phyloP scores from a whole-genome alignment of 2,113 vertebrate species.

The Mustelus asterias region DNA sequence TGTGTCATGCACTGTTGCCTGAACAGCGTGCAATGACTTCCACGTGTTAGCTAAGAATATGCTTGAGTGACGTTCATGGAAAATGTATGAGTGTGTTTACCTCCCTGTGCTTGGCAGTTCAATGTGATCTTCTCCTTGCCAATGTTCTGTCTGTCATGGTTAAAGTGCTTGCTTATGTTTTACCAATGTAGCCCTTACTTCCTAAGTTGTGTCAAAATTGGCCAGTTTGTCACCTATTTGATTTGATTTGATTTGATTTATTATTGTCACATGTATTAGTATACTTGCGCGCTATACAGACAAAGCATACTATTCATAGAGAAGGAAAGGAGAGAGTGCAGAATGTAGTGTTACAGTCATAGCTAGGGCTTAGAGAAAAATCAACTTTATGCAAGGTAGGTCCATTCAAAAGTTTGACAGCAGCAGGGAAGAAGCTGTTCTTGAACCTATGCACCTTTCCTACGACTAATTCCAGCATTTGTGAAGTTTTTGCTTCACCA shows the following conservation, averaged over 20 bases:
- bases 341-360: no score
- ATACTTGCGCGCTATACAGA: no score
- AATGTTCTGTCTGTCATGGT: not conserved
- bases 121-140: not conserved
- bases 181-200: not conserved
- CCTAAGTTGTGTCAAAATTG: not conserved
- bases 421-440: no score
- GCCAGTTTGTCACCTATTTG: not conserved
- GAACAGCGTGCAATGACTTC: not conserved
- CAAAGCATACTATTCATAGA: no score
- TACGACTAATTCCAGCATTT: not conserved
- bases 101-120: not conserved
- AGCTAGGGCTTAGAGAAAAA: no score
- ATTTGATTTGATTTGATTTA: no score
- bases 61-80: not conserved
- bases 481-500: not conserved
- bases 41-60: not conserved
- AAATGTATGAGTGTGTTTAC: not conserved
- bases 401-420: no score
- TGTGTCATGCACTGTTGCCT: not conserved
- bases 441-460: not conserved
- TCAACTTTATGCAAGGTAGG: no score
- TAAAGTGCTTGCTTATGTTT: not conserved
- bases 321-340: no score
- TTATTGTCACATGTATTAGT: no score